Base-by-base conservation (phyloP, 2,797 vertebrate species). In the Leptodactylus fallax region DNA sequence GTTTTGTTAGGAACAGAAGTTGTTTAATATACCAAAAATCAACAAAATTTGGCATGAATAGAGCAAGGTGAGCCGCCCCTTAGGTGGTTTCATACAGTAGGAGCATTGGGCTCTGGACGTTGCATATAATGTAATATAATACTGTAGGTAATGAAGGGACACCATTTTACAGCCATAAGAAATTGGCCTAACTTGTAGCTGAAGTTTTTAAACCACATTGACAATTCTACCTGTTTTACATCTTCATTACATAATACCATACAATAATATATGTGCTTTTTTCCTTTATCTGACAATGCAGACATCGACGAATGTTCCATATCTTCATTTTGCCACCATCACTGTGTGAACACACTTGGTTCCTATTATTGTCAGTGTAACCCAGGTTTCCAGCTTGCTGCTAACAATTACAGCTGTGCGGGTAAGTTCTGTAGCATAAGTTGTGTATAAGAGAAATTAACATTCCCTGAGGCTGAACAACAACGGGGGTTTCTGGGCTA, bases 301-400 rank as follows among this genome's bases (percentile, higher is more conserved):
- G 98, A 99, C 89, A 94, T 96, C 82, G 97, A 99, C 13, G 98
- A 99, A 93, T 99, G 98, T 84, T 88, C 94, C 1, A 88, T 96
- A 83, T 95, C 95, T 88, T 95, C 97, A 1, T 98, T 97, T 90
- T 99, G 98, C 94, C 97, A 98, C 93, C 98, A 99, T 90, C 94
- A 95, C 91, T 99, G 98, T 47, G 95, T 98, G 88, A 99, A 99
- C 93, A 96, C 96, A 0, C 95, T 94, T 12, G 98, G 98, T 79
- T 98, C 98, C 1, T 99, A 98, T 94, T 95, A 97, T 91, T 99
- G 98, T 87, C 96, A 98, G 90, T 99, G 98, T 94, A 98, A 97
- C 65, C 87, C 92, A 0, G 98, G 98, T 78, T 96, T 98, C 95
- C 97, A 96, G 93, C 90, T 99, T 91, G 95, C 97, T n/a, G 94